A percentile compares a stretch with the other conserved stretches of the same genome.
phyloP scores from a whole-genome alignment of 2,113 vertebrate species.

The Misgurnus anguillicaudatus region DNA sequence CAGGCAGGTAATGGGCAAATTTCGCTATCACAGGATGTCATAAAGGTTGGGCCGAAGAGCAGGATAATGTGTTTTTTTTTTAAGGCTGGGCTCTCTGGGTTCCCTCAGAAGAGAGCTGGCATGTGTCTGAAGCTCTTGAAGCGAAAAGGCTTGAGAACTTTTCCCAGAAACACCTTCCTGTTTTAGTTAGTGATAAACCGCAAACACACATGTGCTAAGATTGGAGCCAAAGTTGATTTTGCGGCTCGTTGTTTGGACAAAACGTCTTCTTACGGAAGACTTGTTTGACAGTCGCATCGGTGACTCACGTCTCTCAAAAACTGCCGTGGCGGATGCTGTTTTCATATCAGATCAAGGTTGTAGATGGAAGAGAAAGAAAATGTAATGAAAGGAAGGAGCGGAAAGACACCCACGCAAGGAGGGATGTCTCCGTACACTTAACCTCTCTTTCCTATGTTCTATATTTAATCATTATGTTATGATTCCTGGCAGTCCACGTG shows the following conservation, averaged over 20 bases:
- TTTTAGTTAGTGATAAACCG: not conserved
- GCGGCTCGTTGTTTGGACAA: constrained; percentile 19
- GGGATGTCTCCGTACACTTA: constrained; percentile 33
- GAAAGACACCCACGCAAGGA: constrained; percentile 23
- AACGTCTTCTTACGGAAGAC: not conserved
- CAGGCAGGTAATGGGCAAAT: constrained; percentile 44
- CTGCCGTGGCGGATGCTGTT: not conserved
- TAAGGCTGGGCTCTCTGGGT: constrained; percentile 11
- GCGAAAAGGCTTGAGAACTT: not conserved
- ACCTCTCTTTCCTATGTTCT: constrained; percentile 27
- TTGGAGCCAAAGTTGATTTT: not conserved
- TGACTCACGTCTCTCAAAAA: not conserved
- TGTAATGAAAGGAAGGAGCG: constrained; percentile 22
- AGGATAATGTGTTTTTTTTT: constrained; percentile 43
- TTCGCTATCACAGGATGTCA: constrained; percentile 36
- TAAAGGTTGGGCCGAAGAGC: constrained; percentile 38
- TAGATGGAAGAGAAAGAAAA: not conserved
- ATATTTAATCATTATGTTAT: constrained; percentile 30
- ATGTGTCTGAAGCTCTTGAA: not conserved
- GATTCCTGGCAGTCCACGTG: constrained; percentile 15
- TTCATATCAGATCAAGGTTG: constrained; percentile 1
- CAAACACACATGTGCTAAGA: constrained; percentile 1
- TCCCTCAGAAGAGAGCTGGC: not conserved
- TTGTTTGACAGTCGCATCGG: constrained; percentile 7
- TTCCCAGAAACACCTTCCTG: constrained; percentile 20